These are phyloP conservation scores for Melipona quadrifasciata DNA, from an alignment of 1,140 invertebrate species.

Conservation along the genomic window DNA sequence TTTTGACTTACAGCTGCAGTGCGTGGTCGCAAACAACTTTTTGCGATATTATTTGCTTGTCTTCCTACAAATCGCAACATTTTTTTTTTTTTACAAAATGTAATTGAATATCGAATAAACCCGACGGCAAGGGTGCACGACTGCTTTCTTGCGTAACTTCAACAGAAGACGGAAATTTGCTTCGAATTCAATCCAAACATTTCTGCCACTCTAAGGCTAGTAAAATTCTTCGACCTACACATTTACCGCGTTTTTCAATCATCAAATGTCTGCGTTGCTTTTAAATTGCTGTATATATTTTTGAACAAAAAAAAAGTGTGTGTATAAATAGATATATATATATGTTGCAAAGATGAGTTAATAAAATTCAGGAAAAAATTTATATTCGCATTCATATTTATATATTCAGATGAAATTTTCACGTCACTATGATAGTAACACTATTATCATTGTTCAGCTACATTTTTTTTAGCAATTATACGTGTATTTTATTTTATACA, in stretches of 20 bases:
- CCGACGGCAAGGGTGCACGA: neutral
- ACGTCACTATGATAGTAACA: neutral
- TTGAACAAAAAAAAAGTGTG: neutral
- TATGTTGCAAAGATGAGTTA: neutral
- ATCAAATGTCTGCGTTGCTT: neutral
- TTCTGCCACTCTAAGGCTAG: neutral
- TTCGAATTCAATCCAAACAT: neutral
- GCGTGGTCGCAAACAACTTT: conserved; percentile 70
- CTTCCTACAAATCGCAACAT: conserved; percentile 81
- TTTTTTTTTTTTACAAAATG: conserved; percentile 55
- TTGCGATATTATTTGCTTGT: conserved; percentile 74
- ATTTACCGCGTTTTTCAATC: conserved; percentile 11
- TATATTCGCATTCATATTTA: neutral
- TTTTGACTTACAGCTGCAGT: conserved; percentile 61
- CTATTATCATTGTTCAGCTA: neutral
- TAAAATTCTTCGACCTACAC: neutral
- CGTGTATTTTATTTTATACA: neutral
- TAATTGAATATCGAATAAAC: neutral
- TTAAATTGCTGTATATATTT: neutral
- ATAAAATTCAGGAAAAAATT: neutral
- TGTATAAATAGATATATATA: no score
- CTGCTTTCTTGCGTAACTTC: conserved; percentile 64
- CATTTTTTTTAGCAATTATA: neutral
- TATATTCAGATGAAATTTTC: neutral
- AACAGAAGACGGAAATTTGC: conserved; percentile 19